phyloP scores from a whole-genome alignment of 2,888 invertebrate genomes.

The Harmothoe impar region DNA sequence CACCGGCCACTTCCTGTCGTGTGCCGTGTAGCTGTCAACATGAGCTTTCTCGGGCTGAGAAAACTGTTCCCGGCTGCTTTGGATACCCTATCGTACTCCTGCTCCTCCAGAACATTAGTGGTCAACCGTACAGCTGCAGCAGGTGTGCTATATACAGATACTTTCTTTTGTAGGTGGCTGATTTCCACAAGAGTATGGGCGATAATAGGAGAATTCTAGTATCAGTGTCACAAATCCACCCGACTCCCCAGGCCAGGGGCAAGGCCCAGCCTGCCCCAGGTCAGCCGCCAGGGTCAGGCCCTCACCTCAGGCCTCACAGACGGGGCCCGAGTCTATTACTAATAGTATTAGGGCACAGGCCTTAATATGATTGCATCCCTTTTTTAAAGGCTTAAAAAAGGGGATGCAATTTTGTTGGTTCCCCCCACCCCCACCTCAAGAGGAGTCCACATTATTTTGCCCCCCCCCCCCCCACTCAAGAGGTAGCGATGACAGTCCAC shows the following conservation, averaged over 20 bases:
- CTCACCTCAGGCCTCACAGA: neutral
- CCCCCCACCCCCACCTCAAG: neutral
- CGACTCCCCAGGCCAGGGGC: neutral
- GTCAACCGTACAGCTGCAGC: neutral
- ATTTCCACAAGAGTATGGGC: neutral
- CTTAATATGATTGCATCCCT: neutral
- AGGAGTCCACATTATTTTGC: too few relatives aligned
- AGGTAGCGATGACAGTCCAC: too few relatives aligned
- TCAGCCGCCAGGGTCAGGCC: neutral
- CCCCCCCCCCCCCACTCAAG: too few relatives aligned
- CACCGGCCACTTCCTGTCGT: neutral
- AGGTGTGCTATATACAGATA: neutral
- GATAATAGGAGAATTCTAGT: neutral
- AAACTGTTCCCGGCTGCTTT: conserved; percentile 59
- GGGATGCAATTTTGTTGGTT: neutral
- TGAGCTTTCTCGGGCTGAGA: conserved; percentile 52
- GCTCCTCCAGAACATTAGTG: neutral
- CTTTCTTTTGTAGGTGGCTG: neutral
- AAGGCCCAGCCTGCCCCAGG: neutral
- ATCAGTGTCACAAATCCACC: neutral
- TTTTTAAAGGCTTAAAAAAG: neutral
- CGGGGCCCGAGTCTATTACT: neutral
- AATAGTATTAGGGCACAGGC: neutral
- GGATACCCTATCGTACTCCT: conserved; percentile 62
- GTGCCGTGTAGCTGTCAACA: neutral